Evolutionary conservation across 2,113 vertebrate genomes (phyloP).

Genomic region (Hippocampus abdominalis): DNA sequence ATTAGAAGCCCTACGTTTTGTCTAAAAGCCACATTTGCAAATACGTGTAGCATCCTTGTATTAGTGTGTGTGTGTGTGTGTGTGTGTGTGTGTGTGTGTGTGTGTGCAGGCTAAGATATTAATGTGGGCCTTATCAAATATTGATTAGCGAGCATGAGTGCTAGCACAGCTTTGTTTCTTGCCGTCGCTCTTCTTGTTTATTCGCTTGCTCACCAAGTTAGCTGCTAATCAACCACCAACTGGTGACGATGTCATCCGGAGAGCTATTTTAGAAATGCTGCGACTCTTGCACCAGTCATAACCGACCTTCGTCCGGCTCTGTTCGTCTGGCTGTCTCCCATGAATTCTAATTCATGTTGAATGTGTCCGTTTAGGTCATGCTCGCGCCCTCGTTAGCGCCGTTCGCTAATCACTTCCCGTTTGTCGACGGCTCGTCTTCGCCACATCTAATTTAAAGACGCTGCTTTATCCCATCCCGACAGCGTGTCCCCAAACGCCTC

Average conservation of each 20-base stretch:
- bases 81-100: slow-evolving; percentile 3
- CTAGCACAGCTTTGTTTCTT: not conserved
- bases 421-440: not conserved
- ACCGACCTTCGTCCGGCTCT: too few species aligned
- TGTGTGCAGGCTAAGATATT: not conserved
- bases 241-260: not conserved
- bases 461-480: not conserved
- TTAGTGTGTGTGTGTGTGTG: too few species aligned
- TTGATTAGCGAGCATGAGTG: slow-evolving; percentile 10
- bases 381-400: not conserved
- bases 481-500: not conserved
- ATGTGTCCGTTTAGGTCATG: not conserved
- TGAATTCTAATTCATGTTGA: not conserved
- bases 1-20: too few species aligned
- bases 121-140: slow-evolving; percentile 39
- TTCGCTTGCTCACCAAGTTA: not conserved
- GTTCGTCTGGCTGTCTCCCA: not conserved
- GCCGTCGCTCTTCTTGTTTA: not conserved
- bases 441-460: not conserved
- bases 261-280: not conserved
- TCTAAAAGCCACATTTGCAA: too few species aligned
- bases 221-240: not conserved
- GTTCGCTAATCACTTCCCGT: not conserved
- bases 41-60: too few species aligned
- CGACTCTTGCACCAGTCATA: not conserved